A percentile compares a stretch with the other conserved stretches of the same genome.
phyloP scores from a whole-genome alignment of 1,140 invertebrate genomes.

The Bombus impatiens region DNA sequence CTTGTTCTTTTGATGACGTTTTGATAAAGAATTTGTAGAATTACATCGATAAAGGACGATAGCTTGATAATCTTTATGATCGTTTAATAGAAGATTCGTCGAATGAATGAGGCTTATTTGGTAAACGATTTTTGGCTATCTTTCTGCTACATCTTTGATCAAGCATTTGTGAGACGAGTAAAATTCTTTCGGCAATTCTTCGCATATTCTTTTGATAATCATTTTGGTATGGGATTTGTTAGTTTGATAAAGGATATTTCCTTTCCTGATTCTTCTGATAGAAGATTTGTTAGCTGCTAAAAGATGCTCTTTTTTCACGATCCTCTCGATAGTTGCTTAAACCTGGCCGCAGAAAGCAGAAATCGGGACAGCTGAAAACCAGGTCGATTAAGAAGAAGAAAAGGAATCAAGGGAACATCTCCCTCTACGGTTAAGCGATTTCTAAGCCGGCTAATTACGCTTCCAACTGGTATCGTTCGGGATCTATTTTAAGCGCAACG shows the following conservation, averaged over 20 bases:
- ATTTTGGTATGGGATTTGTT: neutral
- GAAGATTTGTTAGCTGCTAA: neutral
- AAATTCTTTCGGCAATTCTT: no score
- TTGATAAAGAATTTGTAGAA: neutral
- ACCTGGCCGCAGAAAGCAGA: no score
- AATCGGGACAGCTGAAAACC: neutral
- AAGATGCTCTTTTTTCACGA: neutral
- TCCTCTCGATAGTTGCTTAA: neutral
- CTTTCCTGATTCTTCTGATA: neutral
- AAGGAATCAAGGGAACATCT: neutral
- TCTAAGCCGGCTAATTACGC: constrained; percentile 37
- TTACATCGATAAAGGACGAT: no score
- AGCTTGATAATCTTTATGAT: no score
- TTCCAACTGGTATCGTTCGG: constrained; percentile 36
- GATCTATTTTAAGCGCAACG: constrained; percentile 42
- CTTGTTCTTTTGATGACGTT: neutral
- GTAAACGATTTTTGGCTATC: neutral
- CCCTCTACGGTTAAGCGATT: neutral
- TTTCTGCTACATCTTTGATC: neutral
- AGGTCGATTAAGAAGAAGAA: neutral
- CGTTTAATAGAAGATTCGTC: no score
- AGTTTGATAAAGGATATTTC: neutral
- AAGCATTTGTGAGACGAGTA: neutral
- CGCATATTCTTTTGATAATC: no score
- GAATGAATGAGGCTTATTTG: no score